phyloP scores from a whole-genome alignment of 2,797 vertebrate genomes.

The Pseudochromis fuscus region DNA sequence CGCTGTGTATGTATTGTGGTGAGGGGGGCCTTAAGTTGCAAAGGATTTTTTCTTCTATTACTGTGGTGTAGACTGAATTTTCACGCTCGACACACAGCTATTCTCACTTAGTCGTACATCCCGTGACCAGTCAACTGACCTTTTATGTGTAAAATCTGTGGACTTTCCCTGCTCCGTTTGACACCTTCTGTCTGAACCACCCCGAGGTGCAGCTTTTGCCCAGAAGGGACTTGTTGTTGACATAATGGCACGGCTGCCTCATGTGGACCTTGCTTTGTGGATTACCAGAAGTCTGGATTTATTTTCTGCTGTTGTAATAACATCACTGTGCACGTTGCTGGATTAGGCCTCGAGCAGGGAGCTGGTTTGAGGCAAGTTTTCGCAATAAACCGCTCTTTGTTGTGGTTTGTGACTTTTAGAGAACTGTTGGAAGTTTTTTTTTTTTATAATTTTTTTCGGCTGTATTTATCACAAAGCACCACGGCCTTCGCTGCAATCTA shows the following conservation, averaged over 20 bases:
- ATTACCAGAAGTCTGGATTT: constrained; percentile 80
- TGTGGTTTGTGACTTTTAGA: constrained; percentile 63
- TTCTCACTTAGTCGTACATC: background rate
- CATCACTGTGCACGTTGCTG: constrained; percentile 64
- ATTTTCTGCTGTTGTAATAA: constrained; percentile 75
- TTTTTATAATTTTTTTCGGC: constrained; percentile 20
- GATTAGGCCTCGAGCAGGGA: constrained; percentile 62
- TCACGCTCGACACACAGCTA: background rate
- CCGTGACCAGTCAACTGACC: constrained; percentile 23
- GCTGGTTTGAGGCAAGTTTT: constrained; percentile 45
- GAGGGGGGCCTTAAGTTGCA: background rate
- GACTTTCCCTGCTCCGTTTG: constrained; percentile 18
- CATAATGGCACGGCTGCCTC: constrained; percentile 67
- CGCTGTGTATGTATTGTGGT: background rate
- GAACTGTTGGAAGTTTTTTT: constrained; percentile 44
- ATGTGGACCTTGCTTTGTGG: constrained; percentile 70
- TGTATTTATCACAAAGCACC: constrained; percentile 49
- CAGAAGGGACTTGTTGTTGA: constrained; percentile 55
- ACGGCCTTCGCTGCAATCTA: constrained; percentile 34
- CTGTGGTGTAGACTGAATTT: background rate
- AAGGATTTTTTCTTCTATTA: background rate
- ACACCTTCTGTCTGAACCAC: constrained; percentile 25
- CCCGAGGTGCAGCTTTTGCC: constrained; percentile 33
- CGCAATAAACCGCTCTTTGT: constrained; percentile 72
- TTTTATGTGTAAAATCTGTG: constrained; percentile 22